Conservation (phyloP, 2,888 invertebrate genomes). For the Pterostichus madidus region DNA sequence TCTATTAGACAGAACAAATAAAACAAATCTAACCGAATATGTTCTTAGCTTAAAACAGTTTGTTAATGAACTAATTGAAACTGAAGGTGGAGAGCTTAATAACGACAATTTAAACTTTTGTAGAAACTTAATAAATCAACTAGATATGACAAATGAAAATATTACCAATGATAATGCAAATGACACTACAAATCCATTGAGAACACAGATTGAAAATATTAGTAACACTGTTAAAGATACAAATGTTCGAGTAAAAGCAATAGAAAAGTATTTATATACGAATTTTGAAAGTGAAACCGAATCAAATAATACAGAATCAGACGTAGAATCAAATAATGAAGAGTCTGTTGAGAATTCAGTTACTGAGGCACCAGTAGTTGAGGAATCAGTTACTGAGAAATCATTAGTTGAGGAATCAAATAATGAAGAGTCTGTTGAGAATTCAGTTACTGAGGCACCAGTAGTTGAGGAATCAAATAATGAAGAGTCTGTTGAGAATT, state of each 20-base stretch:
- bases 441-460: too few species aligned
- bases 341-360: slow-evolving; percentile 3
- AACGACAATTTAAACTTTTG: neutral
- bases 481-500: too few species aligned
- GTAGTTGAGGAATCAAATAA: too few species aligned
- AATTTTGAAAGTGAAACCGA: neutral
- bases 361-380: slow-evolving; percentile 9
- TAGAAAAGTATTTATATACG: neutral
- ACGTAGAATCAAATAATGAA: neutral
- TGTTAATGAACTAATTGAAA: slow-evolving; percentile 6
- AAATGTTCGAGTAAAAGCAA: neutral
- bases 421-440: too few species aligned
- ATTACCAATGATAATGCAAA: neutral
- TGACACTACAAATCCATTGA: neutral
- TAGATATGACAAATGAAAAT: neutral
- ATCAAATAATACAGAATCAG: slow-evolving; percentile 5
- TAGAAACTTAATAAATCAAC: slow-evolving; percentile 1
- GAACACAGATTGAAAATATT: neutral
- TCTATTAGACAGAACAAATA: slow-evolving; percentile 6
- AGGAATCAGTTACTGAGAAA: slow-evolving; percentile 7
- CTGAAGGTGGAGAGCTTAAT: neutral
- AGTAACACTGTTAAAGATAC: neutral
- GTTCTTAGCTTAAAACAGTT: neutral
- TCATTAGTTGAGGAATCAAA: neutral
- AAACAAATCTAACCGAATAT: slow-evolving; percentile 10